Evolutionary conservation across 2,797 vertebrate species (phyloP).

Genomic region (Vireo griseus): DNA sequence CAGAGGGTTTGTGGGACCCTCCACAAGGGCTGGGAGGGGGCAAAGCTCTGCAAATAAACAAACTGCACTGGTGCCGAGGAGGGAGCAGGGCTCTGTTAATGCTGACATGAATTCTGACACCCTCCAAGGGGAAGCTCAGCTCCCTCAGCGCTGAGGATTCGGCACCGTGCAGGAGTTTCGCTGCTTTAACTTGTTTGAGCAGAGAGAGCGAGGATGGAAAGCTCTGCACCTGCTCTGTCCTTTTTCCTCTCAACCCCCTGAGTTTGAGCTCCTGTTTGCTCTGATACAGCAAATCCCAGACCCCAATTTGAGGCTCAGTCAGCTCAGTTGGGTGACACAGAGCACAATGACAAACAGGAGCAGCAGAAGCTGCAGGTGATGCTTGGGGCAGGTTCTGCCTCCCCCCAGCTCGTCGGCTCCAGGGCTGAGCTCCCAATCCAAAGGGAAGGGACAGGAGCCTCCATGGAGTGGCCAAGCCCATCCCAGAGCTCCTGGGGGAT

Average conservation of each 20-base stretch:
- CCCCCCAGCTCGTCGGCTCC: background rate
- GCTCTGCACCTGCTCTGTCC: background rate
- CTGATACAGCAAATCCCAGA: background rate
- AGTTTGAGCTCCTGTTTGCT: background rate
- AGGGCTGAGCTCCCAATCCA: background rate
- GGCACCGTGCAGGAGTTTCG: accelerated
- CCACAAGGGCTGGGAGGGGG: background rate
- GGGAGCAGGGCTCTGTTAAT: background rate
- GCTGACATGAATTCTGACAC: no score
- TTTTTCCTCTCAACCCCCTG: accelerated
- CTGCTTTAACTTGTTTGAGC: background rate
- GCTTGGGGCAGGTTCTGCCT: accelerated
- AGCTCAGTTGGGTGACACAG: no score
- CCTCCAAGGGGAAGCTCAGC: background rate
- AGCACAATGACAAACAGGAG: background rate
- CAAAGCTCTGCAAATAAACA: background rate
- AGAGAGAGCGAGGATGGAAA: background rate
- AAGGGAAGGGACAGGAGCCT: background rate
- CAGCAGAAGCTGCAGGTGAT: background rate
- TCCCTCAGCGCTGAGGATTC: background rate
- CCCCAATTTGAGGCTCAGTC: background rate
- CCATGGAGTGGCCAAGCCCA: accelerated
- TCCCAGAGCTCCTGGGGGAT: background rate
- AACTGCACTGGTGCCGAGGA: background rate
- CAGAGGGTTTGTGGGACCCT: background rate